Evolutionary conservation across 92 coral and sea anemone species (phyloP).

Genomic region (Umimayanthus kanabou): DNA sequence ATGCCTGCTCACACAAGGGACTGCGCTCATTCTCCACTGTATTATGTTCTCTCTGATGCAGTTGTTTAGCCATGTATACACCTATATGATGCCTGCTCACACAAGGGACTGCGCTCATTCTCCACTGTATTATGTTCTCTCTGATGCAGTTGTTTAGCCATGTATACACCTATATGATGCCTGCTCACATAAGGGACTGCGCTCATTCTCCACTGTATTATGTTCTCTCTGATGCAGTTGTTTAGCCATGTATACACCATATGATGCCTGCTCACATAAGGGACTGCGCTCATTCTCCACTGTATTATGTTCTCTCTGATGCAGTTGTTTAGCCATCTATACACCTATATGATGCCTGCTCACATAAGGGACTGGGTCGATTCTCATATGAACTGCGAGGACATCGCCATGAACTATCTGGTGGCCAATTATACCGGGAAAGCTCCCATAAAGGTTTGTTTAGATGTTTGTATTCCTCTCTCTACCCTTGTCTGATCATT

Average conservation of each 20-base stretch:
- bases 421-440: constrained; percentile 98
- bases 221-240: too few relatives aligned
- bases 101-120: neutral
- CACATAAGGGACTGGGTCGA: constrained; percentile 92
- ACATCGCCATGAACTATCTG: constrained; percentile 97
- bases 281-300: constrained; percentile 9
- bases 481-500: neutral
- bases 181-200: too few relatives aligned
- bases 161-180: too few relatives aligned
- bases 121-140: neutral
- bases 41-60: neutral
- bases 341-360: constrained; percentile 97
- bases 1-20: neutral
- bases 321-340: constrained; percentile 92
- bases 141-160: too few relatives aligned
- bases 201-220: too few relatives aligned
- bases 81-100: too few relatives aligned
- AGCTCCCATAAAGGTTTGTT: constrained; percentile 92
- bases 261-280: too few relatives aligned
- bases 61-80: neutral
- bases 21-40: neutral
- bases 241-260: too few relatives aligned
- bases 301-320: neutral
- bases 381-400: constrained; percentile 98
- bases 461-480: too few relatives aligned